A percentile compares a stretch with the other conserved stretches of the same genome.
Conservation (phyloP, 2,888 invertebrate genomes). For the Chrysodeixis includens region DNA sequence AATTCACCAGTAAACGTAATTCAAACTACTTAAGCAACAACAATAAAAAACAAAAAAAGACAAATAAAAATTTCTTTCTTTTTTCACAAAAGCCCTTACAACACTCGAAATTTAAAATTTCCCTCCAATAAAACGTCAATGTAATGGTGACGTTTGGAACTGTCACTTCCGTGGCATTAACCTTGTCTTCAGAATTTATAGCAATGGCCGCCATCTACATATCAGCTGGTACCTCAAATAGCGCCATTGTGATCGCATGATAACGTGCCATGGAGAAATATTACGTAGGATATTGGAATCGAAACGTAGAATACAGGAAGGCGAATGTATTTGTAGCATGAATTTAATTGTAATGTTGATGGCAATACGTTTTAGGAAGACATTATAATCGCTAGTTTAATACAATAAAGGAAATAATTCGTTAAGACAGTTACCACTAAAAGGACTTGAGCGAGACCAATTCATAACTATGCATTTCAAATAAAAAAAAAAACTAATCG, state of each 20-base stretch:
- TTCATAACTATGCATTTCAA: too few species aligned
- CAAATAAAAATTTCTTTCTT: not conserved
- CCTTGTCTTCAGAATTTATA: constrained; percentile 37
- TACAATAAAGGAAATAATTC: too few species aligned
- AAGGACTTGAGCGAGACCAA: too few species aligned
- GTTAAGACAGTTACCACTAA: too few species aligned
- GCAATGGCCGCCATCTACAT: constrained; percentile 52
- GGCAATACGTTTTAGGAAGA: not conserved
- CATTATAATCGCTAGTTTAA: too few species aligned
- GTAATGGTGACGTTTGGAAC: constrained; percentile 34
- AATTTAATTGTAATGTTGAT: constrained; percentile 1
- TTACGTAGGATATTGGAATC: constrained; percentile 28
- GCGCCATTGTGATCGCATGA: constrained; percentile 51
- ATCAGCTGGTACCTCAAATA: constrained; percentile 39
- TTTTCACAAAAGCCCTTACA: not conserved
- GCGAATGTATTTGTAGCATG: constrained; percentile 1
- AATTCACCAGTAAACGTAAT: too few species aligned
- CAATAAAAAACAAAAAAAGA: not conserved
- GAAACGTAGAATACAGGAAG: constrained; percentile 2
- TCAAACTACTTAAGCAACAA: not conserved
- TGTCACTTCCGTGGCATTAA: constrained; percentile 44
- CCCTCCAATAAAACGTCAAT: constrained; percentile 17
- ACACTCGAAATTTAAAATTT: constrained; percentile 19
- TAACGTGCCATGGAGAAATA: constrained; percentile 35
- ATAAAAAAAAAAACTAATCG: too few species aligned